These are phyloP conservation scores for Penaeus vannamei DNA, from an alignment of 1,140 invertebrate species.

Conservation along the genomic window DNA sequence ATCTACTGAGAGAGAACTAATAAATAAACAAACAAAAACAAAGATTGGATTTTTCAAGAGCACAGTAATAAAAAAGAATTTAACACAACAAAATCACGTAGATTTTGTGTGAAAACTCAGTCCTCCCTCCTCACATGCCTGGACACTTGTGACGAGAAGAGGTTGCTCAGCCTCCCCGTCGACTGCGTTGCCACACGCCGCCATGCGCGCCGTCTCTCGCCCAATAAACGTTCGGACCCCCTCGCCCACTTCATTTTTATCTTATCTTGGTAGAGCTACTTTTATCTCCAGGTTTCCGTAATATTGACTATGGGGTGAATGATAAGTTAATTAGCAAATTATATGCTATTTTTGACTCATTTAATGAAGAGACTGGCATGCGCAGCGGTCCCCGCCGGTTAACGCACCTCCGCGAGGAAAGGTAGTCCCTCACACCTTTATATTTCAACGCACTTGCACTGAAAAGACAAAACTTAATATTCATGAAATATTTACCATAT, in stretches of 20 bases:
- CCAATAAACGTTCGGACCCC: background rate
- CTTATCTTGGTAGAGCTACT: background rate
- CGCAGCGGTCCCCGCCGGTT: background rate
- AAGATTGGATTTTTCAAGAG: background rate
- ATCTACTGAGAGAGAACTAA: background rate
- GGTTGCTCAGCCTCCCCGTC: background rate
- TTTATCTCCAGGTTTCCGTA: too few species aligned
- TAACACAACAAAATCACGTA: slow-evolving; percentile 59
- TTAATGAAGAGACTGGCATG: background rate
- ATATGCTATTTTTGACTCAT: background rate
- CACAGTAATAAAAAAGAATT: slow-evolving; percentile 28
- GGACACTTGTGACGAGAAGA: slow-evolving; percentile 49
- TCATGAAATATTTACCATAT: background rate
- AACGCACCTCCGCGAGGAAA: slow-evolving; percentile 44
- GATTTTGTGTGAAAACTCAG: slow-evolving; percentile 60
- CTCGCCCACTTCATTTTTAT: background rate
- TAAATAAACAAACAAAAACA: background rate
- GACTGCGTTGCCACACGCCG: background rate
- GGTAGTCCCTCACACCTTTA: slow-evolving; percentile 55
- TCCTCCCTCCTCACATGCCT: slow-evolving; percentile 43
- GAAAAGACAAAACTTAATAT: background rate
- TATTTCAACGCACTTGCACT: background rate
- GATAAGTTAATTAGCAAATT: background rate
- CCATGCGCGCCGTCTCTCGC: background rate
- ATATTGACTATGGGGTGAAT: too few species aligned